Conservation (phyloP, 2,113 vertebrate genomes). For the Oenanthe oenanthe region DNA sequence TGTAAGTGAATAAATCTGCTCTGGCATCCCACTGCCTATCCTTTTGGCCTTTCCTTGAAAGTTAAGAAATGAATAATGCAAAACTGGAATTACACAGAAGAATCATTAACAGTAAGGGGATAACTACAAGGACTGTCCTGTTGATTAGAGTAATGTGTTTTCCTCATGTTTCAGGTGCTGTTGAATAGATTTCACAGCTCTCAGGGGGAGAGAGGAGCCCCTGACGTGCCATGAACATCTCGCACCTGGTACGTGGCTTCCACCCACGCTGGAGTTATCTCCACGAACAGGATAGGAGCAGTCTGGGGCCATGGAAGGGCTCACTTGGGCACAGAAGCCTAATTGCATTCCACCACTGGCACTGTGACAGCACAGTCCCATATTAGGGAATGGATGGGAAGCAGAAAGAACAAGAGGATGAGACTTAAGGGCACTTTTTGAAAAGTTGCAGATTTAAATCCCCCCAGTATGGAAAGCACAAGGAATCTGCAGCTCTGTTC, state of each 20-base stretch:
- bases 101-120: background rate
- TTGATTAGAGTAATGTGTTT: background rate
- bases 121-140: background rate
- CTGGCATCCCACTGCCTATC: background rate
- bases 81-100: background rate
- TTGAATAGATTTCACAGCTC: background rate
- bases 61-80: background rate
- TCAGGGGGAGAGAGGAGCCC: background rate
- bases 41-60: background rate
- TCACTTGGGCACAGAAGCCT: background rate
- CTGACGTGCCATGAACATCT: background rate
- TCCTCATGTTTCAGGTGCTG: background rate
- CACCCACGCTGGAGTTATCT: background rate
- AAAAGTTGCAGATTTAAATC: background rate
- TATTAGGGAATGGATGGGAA: background rate
- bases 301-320: background rate
- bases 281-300: background rate
- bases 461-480: background rate
- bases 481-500: background rate
- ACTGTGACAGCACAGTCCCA: background rate
- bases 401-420: background rate
- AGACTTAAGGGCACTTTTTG: background rate
- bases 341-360: background rate
- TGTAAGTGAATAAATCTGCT: background rate
- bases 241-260: background rate